Evolutionary conservation across 2,888 invertebrate species (phyloP).

Genomic region (Palloptera scutellata): DNA sequence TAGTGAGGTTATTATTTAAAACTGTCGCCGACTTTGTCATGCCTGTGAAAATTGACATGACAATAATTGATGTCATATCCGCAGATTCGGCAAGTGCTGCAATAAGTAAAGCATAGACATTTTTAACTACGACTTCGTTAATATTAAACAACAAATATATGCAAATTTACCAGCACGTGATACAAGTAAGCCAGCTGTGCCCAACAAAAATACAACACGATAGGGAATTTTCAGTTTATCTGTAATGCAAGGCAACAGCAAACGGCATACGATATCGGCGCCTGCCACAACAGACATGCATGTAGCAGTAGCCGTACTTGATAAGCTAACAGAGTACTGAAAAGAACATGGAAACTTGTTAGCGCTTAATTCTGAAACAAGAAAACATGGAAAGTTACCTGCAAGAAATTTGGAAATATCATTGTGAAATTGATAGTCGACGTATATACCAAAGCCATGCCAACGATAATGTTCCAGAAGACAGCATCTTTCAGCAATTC

Average conservation of each 20-base stretch:
- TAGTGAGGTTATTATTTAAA: conserved; percentile 75
- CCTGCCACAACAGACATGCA: conserved; percentile 77
- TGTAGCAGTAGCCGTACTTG: conserved; percentile 68
- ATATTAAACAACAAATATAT: not conserved
- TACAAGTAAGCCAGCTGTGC: conserved; percentile 69
- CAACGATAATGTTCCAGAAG: conserved; percentile 74
- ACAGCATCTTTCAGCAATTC: conserved; percentile 70
- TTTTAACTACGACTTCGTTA: not conserved
- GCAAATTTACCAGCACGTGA: conserved; percentile 48
- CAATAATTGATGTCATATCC: conserved; percentile 66
- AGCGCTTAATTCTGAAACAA: too few species aligned
- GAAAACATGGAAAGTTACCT: conserved; percentile 58
- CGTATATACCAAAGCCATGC: conserved; percentile 73
- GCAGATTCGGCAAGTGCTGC: conserved; percentile 71
- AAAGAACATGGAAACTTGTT: conserved; percentile 26
- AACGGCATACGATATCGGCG: conserved; percentile 73
- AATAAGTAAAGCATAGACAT: conserved; percentile 5
- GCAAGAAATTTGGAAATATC: conserved; percentile 74
- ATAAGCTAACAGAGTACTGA: conserved; percentile 58
- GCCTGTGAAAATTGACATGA: conserved; percentile 72
- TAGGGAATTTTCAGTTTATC: conserved; percentile 71
- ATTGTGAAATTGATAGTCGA: conserved; percentile 76
- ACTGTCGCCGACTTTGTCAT: conserved; percentile 77
- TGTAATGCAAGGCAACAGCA: conserved; percentile 71
- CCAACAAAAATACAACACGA: conserved; percentile 71